phyloP scores from a whole-genome alignment of 1,140 invertebrate species.

The Neelides sp. region DNA sequence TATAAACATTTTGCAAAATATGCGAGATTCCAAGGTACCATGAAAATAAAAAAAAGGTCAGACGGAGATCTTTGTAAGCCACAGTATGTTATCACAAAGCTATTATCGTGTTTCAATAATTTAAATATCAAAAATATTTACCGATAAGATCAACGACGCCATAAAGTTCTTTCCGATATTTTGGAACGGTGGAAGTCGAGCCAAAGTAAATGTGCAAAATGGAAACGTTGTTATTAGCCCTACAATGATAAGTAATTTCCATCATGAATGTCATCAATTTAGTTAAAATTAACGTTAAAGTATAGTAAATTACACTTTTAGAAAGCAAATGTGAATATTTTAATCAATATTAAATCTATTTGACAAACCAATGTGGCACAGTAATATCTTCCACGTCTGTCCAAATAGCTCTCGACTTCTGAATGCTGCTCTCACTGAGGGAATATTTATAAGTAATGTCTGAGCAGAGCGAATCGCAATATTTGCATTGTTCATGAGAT shows the following conservation, averaged over 20 bases:
- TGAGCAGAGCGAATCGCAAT: too few relatives aligned
- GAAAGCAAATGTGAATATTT: background rate
- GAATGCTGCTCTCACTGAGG: background rate
- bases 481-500: too few relatives aligned
- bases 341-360: background rate
- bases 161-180: conserved; percentile 6
- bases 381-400: conserved; percentile 1
- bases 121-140: too few relatives aligned
- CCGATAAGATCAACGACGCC: conserved; percentile 2
- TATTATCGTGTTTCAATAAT: too few relatives aligned
- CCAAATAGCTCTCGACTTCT: background rate
- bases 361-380: background rate
- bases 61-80: too few relatives aligned
- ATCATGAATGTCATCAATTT: background rate
- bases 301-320: background rate
- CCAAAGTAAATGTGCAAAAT: conserved; percentile 10
- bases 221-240: conserved; percentile 10
- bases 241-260: background rate
- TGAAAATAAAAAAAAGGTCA: too few relatives aligned
- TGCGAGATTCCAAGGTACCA: too few relatives aligned
- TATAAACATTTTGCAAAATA: too few relatives aligned
- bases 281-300: background rate
- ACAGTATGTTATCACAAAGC: too few relatives aligned
- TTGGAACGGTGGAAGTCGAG: background rate
- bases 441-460: too few relatives aligned